Evolutionary conservation across 2,113 vertebrate genomes (phyloP).

Genomic region (Isichthys henryi): DNA sequence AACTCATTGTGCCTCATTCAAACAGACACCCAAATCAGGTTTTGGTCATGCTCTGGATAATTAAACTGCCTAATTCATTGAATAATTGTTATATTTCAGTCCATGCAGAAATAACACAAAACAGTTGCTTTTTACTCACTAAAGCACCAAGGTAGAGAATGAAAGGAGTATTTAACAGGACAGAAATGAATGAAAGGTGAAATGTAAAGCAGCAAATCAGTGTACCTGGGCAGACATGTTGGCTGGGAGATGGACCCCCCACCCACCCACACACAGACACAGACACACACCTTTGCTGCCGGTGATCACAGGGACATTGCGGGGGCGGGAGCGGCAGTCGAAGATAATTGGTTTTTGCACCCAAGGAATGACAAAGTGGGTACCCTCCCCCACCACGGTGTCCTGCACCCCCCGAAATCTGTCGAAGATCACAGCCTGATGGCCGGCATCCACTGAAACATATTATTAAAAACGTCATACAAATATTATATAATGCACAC

Average conservation of each 20-base stretch:
- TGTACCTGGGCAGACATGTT: not conserved
- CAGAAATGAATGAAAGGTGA: not conserved
- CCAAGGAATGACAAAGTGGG: conserved; percentile 95
- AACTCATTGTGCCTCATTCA: not conserved
- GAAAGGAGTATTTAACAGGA: not conserved
- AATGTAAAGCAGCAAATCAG: not conserved
- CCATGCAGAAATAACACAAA: not conserved
- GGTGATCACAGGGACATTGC: conserved; percentile 90
- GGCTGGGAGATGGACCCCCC: not conserved
- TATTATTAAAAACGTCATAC: not conserved
- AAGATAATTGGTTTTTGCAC: conserved; percentile 94
- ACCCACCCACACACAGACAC: not conserved
- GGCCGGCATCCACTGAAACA: conserved; percentile 82
- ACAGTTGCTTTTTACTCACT: not conserved
- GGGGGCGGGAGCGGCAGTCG: conserved; percentile 90
- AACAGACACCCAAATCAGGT: not conserved
- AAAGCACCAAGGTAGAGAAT: not conserved
- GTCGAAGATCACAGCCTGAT: conserved; percentile 92
- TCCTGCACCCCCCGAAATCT: conserved; percentile 86
- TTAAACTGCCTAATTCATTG: not conserved
- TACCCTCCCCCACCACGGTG: conserved; percentile 78
- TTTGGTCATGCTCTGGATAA: not conserved
- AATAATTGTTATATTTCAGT: not conserved
- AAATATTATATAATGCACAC: not conserved
- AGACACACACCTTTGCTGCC: conserved; percentile 83